phyloP scores from a whole-genome alignment of 2,113 vertebrate genomes.

The Scophthalmus maximus region DNA sequence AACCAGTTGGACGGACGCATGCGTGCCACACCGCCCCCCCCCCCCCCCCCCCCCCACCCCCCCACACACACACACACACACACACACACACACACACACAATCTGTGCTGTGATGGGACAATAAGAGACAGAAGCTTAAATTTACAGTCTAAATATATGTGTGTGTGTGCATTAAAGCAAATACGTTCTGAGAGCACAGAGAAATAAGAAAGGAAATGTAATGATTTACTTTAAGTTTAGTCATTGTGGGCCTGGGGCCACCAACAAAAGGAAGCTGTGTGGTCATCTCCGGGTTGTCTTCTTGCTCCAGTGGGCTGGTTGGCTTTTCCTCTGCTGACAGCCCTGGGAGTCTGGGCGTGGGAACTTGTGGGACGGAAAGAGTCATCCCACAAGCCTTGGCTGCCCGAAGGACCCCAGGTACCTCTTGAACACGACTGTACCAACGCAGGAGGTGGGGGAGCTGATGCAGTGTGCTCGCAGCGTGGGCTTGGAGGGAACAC shows the following conservation, averaged over 20 bases:
- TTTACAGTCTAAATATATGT: neutral
- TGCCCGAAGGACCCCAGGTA: conserved; percentile 87
- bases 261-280: conserved; percentile 87
- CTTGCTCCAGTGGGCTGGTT: conserved; percentile 47
- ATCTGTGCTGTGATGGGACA: conserved; percentile 27
- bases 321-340: neutral
- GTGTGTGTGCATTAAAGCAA: conserved; percentile 13
- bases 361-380: conserved; percentile 75
- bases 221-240: conserved; percentile 91
- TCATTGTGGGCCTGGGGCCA: conserved; percentile 95
- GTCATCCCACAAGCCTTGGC: conserved; percentile 86
- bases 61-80: too few species aligned
- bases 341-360: conserved; percentile 19
- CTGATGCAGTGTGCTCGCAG: conserved; percentile 68
- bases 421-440: conserved; percentile 89
- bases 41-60: too few species aligned
- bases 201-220: conserved; percentile 37
- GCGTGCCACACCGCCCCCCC: too few species aligned
- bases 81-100: conserved; percentile 46
- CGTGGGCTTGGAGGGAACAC: conserved; percentile 81
- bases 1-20: conserved; percentile 64
- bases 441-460: conserved; percentile 89
- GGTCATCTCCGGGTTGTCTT: conserved; percentile 64
- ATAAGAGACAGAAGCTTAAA: neutral
- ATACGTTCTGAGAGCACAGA: conserved; percentile 28